Base-by-base conservation (phyloP, 1,140 invertebrate species). In the Saxidomus purpurata region DNA sequence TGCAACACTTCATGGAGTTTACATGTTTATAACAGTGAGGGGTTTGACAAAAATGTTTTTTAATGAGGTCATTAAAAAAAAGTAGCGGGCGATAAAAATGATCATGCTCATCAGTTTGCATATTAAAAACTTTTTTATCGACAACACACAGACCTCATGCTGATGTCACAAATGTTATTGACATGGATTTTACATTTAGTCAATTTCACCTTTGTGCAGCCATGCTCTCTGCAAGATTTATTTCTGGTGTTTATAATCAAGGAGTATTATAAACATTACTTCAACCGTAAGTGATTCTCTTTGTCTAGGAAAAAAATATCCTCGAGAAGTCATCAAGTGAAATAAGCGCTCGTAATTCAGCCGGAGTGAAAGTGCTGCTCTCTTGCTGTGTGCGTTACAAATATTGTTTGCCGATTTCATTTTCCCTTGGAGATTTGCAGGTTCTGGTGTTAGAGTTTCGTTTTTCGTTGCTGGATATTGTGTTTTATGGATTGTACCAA, bases 121-220 rank as follows among this genome's bases (percentile, higher is more conserved):
- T 55, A 63, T 63, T 22, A 8, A 15, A 28, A 63, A 63, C 25
- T 63, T 63, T 63, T 28, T 4, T 2, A 63, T 1, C 25, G 52
- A 15, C 19, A n/a, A 59, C 55, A 59, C 19, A 4, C 19, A 19
- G n/a, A 36, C 61, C 31, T 31, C 61, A 67, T 67, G 28, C 31
- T 11, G 61, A 28, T 15, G 31, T 67, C 28, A 31, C 31, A 15
- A 67, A 8, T 3, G 9, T 19, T 28, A n/a, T 15, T 28, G 15
- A 19, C 34, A 38, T 38, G 34, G 36, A 17, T 71, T 67, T 67
- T 67, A 25, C 61, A 67, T 67, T 67, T 67, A 31, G 25, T 31
- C 61, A 31, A 31, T 67, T 67, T 55, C n/a, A 67, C 25, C 61
- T 67, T 67, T 67, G 61, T 67, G 61, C 28, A 31, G 61, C 61